Evolutionary conservation across 2,888 invertebrate genomes (phyloP), one percentile per base, ranked within the genome.

Genomic region (Orchestes rusci): DNA sequence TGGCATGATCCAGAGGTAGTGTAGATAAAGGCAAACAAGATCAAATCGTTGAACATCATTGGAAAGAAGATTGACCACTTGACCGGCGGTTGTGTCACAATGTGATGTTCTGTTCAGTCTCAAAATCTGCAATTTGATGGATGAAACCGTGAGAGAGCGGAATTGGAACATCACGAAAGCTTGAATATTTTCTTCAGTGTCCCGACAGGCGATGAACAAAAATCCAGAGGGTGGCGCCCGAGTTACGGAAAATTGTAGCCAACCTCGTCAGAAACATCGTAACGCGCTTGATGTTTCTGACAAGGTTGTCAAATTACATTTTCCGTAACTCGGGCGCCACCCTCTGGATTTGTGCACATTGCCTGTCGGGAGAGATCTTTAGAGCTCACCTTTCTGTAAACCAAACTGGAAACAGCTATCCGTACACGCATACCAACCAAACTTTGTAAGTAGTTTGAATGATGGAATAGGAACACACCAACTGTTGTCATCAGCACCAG

Each of bases 21-120:
- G 84, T 10, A 88, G 65, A 57, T 78, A 77, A 28, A 80, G 55
- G 16, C 80, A 73, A 13, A 80, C 76, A 64, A 80, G 65, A 60
- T 90, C 90, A 62, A 90, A 87, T 48, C 87, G 75, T 55, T 79
- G 80, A 2, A 89, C 86, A 61, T 91, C 91, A 58, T 89, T 90
- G 0, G 89, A 85, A 68, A 91, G 72, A 39, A 91, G 66, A 63
- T 90, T 90, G 34, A 90, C 79, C 53, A 91, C 79, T 66, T 88
- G 82, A 0, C 89, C 89, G 55, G 83, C 64, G 66, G 91, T 84
- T 0, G 91, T 89, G 59, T 88, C 78, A 1, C 84, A 82, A 29
- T 92, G 64, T 0, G 91, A 81, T 4, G 73, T 73, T 59, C 75
- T 76, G 57, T 79, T 82, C 28, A 85, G 64, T 48, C 71, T 70